phyloP scores from a whole-genome alignment of 2,888 invertebrate genomes.

The Chrysomela aeneicollis region DNA sequence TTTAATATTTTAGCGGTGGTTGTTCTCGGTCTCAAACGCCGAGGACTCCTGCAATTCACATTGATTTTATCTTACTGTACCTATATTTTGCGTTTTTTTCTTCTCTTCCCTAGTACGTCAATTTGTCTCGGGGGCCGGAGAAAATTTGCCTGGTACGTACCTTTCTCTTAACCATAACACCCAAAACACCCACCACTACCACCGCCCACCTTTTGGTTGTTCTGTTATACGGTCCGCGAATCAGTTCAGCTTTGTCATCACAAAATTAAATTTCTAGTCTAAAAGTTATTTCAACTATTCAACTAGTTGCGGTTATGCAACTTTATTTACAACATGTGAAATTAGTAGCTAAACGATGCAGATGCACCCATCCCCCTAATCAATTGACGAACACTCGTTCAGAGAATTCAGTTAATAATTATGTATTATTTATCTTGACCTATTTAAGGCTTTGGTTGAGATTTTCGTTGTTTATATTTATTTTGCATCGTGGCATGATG shows the following conservation, averaged over 20 bases:
- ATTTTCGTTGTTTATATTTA: constrained; percentile 47
- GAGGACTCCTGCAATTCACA: constrained; percentile 39
- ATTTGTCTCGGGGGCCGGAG: constrained; percentile 65
- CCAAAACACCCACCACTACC: constrained; percentile 60
- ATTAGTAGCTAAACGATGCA: constrained; percentile 46
- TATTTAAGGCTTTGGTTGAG: constrained; percentile 41
- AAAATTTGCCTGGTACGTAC: constrained; percentile 65
- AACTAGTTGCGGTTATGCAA: constrained; percentile 20
- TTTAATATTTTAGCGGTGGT: constrained; percentile 36
- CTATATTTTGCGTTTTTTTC: constrained; percentile 64
- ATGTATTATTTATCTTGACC: constrained; percentile 31
- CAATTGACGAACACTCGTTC: constrained; percentile 58
- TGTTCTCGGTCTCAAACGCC: constrained; percentile 25
- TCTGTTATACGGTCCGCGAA: constrained; percentile 56
- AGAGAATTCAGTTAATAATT: constrained; percentile 41
- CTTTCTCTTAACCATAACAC: constrained; percentile 60
- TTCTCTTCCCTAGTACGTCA: constrained; percentile 65
- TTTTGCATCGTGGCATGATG: constrained; percentile 61
- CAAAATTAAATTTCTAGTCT: constrained; percentile 17
- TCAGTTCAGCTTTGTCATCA: constrained; percentile 29
- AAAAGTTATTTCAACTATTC: constrained; percentile 15
- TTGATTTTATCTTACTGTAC: constrained; percentile 60
- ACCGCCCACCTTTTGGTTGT: constrained; percentile 60
- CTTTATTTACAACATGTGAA: constrained; percentile 24
- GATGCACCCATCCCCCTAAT: constrained; percentile 57